Evolutionary conservation across 2,797 vertebrate species (phyloP).

Genomic region (Fringilla coelebs): DNA sequence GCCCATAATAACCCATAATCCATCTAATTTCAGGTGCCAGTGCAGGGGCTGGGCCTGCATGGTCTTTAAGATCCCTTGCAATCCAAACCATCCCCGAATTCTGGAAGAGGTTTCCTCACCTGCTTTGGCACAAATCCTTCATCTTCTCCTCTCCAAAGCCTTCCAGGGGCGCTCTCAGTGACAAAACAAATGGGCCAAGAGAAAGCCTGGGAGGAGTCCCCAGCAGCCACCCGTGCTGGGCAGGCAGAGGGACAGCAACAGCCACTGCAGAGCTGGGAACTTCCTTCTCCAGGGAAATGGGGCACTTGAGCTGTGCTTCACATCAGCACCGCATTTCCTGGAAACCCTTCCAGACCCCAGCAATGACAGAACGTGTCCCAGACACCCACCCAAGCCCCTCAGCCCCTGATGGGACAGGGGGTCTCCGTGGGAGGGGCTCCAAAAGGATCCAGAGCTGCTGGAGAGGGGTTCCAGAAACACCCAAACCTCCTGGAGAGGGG

Average conservation of each 20-base stretch:
- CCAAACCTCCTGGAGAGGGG: no score
- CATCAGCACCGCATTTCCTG: not conserved
- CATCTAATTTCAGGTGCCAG: not conserved
- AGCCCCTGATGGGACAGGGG: not conserved
- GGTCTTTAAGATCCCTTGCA: no score
- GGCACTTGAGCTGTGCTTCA: accelerated
- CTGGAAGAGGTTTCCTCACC: not conserved
- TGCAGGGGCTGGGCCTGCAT: not conserved
- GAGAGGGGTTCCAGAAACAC: no score
- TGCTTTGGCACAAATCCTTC: not conserved
- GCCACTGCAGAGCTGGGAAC: accelerated
- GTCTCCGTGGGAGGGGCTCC: not conserved
- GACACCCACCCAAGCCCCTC: accelerated
- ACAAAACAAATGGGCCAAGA: not conserved
- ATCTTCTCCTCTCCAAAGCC: not conserved
- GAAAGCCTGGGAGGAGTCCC: not conserved
- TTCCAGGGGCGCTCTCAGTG: accelerated
- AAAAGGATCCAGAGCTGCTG: not conserved
- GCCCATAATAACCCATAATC: not conserved
- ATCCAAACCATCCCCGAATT: not conserved
- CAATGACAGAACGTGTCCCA: accelerated
- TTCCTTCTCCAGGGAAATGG: not conserved
- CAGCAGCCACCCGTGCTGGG: accelerated
- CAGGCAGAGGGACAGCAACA: not conserved
- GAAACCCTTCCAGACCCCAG: not conserved